Evolutionary conservation across 2,113 vertebrate species (phyloP).

Genomic region (Spea multiplicata): DNA sequence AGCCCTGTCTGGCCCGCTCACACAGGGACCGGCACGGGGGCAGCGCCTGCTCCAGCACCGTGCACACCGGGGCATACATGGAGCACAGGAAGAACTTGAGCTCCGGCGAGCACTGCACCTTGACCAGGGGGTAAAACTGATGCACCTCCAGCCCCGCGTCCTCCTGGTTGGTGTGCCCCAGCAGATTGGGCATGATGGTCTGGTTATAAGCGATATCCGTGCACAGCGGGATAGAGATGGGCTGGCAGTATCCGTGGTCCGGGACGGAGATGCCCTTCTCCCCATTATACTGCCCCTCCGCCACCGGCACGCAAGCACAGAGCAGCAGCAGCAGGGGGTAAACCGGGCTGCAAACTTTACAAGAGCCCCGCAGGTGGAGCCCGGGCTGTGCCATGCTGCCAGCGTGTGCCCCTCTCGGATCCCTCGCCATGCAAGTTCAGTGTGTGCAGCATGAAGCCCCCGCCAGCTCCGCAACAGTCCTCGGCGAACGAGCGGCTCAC

Average conservation of each 20-base stretch:
- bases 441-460: slow-evolving; percentile 58
- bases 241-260: slow-evolving; percentile 87
- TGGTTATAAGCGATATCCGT: slow-evolving; percentile 90
- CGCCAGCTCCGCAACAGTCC: slow-evolving; percentile 4
- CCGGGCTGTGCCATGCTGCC: slow-evolving; percentile 45
- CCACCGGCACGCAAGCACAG: slow-evolving; percentile 50
- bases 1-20: slow-evolving; percentile 82
- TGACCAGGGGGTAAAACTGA: slow-evolving; percentile 87
- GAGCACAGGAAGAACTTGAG: slow-evolving; percentile 87
- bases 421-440: slow-evolving; percentile 50
- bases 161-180: slow-evolving; percentile 87
- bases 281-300: slow-evolving; percentile 67
- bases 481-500: slow-evolving; percentile 23
- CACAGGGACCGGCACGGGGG: slow-evolving; percentile 86
- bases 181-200: slow-evolving; percentile 87
- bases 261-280: slow-evolving; percentile 83
- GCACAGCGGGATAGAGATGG: slow-evolving; percentile 86
- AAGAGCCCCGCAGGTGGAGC: slow-evolving; percentile 50
- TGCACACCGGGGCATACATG: slow-evolving; percentile 88
- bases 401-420: slow-evolving; percentile 32
- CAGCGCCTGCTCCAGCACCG: slow-evolving; percentile 83
- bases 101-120: slow-evolving; percentile 85
- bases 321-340: slow-evolving; percentile 46
- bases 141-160: slow-evolving; percentile 86
- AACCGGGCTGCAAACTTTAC: slow-evolving; percentile 32